These are phyloP conservation scores for Podarcis lilfordi DNA, from an alignment of 2,797 vertebrate species.

Conservation along the genomic window DNA sequence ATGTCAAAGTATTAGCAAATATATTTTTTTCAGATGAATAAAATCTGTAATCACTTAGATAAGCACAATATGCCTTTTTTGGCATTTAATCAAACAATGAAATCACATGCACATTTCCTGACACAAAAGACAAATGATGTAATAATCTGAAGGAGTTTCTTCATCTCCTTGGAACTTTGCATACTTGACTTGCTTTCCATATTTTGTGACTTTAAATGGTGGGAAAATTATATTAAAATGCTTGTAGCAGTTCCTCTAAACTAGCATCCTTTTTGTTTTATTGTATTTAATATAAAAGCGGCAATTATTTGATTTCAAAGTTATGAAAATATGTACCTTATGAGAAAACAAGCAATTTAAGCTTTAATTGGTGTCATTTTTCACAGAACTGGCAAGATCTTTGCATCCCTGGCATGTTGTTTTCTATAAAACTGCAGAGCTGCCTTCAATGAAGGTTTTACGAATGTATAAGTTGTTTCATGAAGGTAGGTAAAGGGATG, in stretches of 20 bases:
- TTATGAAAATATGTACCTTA: slow-evolving; percentile 99
- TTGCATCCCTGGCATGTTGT: slow-evolving; percentile 93
- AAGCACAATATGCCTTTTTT: slow-evolving; percentile 88
- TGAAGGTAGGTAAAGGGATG: slow-evolving; percentile 81
- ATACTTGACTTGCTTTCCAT: slow-evolving; percentile 88
- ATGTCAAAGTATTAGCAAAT: slow-evolving; percentile 78
- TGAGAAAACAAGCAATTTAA: slow-evolving; percentile 98
- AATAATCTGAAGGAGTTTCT: slow-evolving; percentile 87
- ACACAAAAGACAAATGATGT: slow-evolving; percentile 91
- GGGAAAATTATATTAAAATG: slow-evolving; percentile 92
- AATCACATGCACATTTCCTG: slow-evolving; percentile 87
- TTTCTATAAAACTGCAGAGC: slow-evolving; percentile 93
- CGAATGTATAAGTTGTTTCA: slow-evolving; percentile 82
- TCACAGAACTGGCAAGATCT: slow-evolving; percentile 93
- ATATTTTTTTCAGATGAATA: slow-evolving; percentile 84
- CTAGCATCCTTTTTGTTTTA: slow-evolving; percentile 93
- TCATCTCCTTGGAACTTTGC: slow-evolving; percentile 89
- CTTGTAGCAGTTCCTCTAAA: slow-evolving; percentile 91
- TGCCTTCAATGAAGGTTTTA: slow-evolving; percentile 93
- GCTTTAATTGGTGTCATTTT: slow-evolving; percentile 99
- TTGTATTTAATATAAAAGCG: slow-evolving; percentile 95
- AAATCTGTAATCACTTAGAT: slow-evolving; percentile 92
- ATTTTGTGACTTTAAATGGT: slow-evolving; percentile 86
- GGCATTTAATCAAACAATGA: slow-evolving; percentile 95
- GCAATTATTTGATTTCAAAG: slow-evolving; percentile 99